Evolutionary conservation across 1,140 invertebrate species (phyloP).

Genomic region (Chymomyza costata): DNA sequence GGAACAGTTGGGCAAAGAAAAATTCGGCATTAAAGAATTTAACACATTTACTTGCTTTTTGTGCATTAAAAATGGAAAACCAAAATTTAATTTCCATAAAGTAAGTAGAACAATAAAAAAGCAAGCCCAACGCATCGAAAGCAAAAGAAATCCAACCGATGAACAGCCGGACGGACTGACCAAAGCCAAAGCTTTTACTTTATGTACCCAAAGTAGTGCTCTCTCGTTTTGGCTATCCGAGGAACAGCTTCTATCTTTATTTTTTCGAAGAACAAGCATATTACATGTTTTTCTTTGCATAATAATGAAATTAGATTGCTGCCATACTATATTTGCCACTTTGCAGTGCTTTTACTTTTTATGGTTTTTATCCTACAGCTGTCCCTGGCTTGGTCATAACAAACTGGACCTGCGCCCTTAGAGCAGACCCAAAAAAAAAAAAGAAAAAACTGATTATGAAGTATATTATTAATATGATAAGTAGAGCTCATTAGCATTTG

Average conservation of each 20-base stretch:
- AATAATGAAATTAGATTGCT: constrained; percentile 44
- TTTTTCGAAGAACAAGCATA: no score
- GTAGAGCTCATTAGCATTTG: no score
- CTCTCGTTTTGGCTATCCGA: no score
- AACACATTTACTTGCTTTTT: constrained; percentile 4
- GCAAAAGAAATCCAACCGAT: background rate
- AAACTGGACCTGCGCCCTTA: no score
- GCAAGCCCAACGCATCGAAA: constrained; percentile 22
- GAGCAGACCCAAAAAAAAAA: no score
- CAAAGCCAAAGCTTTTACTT: constrained; percentile 42
- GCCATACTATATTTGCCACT: background rate
- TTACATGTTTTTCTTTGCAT: constrained; percentile 21
- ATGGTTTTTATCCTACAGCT: no score
- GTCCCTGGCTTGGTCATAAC: no score
- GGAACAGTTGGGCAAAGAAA: constrained; percentile 16
- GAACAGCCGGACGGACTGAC: background rate
- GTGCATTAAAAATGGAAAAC: constrained; percentile 32
- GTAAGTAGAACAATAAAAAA: constrained; percentile 19
- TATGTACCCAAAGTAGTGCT: no score
- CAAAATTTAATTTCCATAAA: constrained; percentile 41
- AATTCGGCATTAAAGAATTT: constrained; percentile 3
- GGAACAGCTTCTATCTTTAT: no score
- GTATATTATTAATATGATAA: no score
- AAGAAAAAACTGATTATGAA: no score
- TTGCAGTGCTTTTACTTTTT: no score